Evolutionary conservation across 2,113 vertebrate genomes (phyloP).

Genomic region (Tinamus guttatus): DNA sequence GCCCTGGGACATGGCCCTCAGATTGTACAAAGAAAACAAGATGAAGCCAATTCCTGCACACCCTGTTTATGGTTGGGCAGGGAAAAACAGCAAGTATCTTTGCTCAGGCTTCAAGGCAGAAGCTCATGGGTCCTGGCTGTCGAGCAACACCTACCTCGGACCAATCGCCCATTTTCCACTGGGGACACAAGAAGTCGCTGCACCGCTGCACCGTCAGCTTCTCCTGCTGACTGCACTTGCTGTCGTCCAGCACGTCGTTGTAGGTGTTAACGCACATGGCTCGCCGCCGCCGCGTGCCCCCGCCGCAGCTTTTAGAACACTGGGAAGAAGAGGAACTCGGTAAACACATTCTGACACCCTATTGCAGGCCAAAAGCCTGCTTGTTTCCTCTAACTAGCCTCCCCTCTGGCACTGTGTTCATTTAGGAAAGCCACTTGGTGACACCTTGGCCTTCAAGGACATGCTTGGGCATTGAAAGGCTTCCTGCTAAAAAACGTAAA

Average conservation of each 20-base stretch:
- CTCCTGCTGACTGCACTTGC: conserved; percentile 92
- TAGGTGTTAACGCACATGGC: conserved; percentile 89
- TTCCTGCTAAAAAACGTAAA: not conserved
- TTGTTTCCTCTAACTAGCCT: not conserved
- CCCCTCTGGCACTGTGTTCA: rapidly evolving
- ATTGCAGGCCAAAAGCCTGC: rapidly evolving
- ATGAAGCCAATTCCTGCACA: no score
- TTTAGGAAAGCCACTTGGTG: not conserved
- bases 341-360: not conserved
- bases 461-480: not conserved
- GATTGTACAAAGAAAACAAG: rapidly evolving
- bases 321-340: conserved; percentile 43
- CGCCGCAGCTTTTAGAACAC: conserved; percentile 95
- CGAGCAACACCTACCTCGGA: conserved; percentile 86
- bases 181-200: conserved; percentile 91
- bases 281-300: conserved; percentile 87
- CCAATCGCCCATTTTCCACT: conserved; percentile 95
- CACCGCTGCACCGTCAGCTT: conserved; percentile 88
- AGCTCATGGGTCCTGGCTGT: not conserved
- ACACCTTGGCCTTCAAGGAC: not conserved
- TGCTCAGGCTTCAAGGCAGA: not conserved
- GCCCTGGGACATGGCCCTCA: no score
- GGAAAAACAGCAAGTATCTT: not conserved
- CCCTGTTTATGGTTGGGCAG: not conserved
- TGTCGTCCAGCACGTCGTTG: conserved; percentile 85